These are phyloP conservation scores for Silurus asotus DNA, from an alignment of 2,113 vertebrate species.

Conservation along the genomic window DNA sequence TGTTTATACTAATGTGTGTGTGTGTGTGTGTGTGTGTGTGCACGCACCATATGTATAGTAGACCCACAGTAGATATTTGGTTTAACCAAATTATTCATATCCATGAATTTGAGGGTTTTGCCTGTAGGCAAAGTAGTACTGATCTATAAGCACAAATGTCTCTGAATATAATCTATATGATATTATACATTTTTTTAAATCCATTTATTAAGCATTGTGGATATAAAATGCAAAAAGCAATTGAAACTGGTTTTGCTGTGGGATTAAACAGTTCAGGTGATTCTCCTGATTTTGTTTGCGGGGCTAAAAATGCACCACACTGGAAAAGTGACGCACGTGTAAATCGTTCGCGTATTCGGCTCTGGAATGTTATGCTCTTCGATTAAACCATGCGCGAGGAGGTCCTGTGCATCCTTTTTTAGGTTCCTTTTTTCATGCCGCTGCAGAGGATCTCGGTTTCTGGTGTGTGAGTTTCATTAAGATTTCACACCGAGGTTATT, in stretches of 20 bases:
- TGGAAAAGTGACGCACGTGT: no score
- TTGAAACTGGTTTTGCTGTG: not conserved
- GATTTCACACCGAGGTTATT: conserved; percentile 16
- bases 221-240: not conserved
- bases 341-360: no score
- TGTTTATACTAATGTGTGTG: no score
- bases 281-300: no score
- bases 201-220: not conserved
- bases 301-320: no score
- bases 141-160: not conserved
- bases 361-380: no score
- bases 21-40: no score
- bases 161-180: not conserved
- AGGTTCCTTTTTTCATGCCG: no score
- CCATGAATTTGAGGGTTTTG: not conserved
- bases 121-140: not conserved
- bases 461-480: not conserved
- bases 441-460: not conserved
- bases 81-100: not conserved
- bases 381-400: no score
- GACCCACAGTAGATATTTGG: not conserved
- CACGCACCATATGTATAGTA: no score
- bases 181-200: not conserved
- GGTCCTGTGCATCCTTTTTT: no score
- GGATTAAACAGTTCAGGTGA: no score